Percentiles rank a stretch among this genome's conserved stretches.
phyloP scores from a whole-genome alignment of 2,113 vertebrate species.

The Eretmochelys imbricata region DNA sequence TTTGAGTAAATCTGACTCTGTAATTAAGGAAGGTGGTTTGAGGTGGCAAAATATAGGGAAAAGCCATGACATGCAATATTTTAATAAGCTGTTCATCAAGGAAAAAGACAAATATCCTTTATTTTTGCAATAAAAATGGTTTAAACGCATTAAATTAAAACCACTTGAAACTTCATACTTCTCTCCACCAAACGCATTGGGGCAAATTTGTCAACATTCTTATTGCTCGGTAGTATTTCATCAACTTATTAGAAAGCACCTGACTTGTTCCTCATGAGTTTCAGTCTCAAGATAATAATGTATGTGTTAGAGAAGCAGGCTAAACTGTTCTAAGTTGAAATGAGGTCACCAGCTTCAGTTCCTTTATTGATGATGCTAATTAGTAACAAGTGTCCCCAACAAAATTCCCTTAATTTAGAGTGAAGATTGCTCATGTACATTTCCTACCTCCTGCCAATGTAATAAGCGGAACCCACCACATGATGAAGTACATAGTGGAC shows the following conservation, averaged over 20 bases:
- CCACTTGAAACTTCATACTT: not conserved
- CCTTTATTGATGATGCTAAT: conserved; percentile 71
- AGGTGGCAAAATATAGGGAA: not conserved
- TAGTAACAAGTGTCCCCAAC: conserved; percentile 43
- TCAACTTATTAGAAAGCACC: conserved; percentile 43
- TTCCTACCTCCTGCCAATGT: conserved; percentile 49
- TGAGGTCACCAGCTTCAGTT: conserved; percentile 70
- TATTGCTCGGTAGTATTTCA: conserved; percentile 12
- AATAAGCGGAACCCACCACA: conserved; percentile 58
- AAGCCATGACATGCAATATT: not conserved
- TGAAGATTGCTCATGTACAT: conserved; percentile 49
- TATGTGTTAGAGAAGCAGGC: conserved; percentile 55
- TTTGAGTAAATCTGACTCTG: not conserved
- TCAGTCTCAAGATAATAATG: conserved; percentile 51
- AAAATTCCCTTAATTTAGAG: conserved; percentile 53
- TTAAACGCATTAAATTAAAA: not conserved
- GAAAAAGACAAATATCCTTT: not conserved
- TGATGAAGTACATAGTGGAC: conserved; percentile 35
- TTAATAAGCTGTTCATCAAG: not conserved
- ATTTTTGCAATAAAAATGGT: not conserved
- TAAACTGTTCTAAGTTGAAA: conserved; percentile 60
- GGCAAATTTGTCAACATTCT: not conserved
- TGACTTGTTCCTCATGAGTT: conserved; percentile 12
- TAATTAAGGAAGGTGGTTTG: not conserved
- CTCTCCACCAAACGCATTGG: not conserved